Percentiles rank a stretch among this genome's conserved stretches.
These are phyloP conservation scores for Dryas iulia DNA, from an alignment of 1,140 invertebrate species.

Conservation along the genomic window DNA sequence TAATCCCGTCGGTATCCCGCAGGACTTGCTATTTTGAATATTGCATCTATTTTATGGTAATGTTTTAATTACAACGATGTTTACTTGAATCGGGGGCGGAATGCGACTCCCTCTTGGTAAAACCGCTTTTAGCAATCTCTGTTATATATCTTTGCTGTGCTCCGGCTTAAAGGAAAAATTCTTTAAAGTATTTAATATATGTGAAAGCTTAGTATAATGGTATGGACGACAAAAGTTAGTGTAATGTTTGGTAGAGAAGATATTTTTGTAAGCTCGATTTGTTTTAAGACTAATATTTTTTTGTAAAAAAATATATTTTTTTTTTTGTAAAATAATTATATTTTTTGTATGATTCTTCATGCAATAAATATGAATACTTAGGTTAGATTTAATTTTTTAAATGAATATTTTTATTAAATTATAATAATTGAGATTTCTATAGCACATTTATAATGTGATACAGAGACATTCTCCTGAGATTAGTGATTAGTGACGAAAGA, in stretches of 20 bases:
- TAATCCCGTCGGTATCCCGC: neutral
- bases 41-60: constrained; percentile 3
- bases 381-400: too few relatives aligned
- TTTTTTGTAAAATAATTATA: too few relatives aligned
- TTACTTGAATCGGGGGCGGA: neutral
- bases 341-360: too few relatives aligned
- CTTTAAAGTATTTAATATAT: neutral
- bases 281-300: neutral
- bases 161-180: neutral
- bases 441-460: too few relatives aligned
- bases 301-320: too few relatives aligned
- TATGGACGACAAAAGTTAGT: neutral
- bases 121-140: neutral
- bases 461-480: too few relatives aligned
- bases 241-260: neutral
- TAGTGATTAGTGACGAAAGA: too few relatives aligned
- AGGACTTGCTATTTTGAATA: constrained; percentile 1
- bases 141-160: neutral
- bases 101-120: neutral
- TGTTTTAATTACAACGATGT: constrained; percentile 5
- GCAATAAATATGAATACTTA: too few relatives aligned
- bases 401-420: too few relatives aligned
- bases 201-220: neutral
- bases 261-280: neutral
- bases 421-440: too few relatives aligned